These are phyloP conservation scores for Paramormyrops kingsleyae DNA, from an alignment of 2,113 vertebrate species.

Conservation along the genomic window DNA sequence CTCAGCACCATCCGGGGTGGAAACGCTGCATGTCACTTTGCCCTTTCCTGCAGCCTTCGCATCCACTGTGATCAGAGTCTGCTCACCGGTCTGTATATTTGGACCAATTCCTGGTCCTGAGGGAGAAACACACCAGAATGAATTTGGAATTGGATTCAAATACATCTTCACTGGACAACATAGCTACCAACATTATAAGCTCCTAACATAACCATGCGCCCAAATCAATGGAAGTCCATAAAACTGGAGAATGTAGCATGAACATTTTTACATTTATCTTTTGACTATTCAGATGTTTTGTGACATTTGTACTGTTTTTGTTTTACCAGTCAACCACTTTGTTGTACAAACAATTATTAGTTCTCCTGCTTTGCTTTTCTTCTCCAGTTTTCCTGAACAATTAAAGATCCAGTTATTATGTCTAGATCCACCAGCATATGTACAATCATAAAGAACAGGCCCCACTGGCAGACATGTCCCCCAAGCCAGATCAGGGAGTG, in stretches of 20 bases:
- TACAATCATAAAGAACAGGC: conserved; percentile 16
- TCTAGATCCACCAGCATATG: conserved; percentile 22
- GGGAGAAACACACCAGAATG: not conserved
- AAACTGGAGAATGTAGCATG: not conserved
- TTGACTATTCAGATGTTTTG: not conserved
- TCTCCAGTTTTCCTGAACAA: conserved; percentile 17
- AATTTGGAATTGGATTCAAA: not conserved
- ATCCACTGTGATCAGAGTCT: conserved; percentile 70
- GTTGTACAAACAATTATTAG: not conserved
- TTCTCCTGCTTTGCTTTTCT: not conserved
- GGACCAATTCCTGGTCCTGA: conserved; percentile 72
- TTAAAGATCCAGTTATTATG: conserved; percentile 15
- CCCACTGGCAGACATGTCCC: conserved; percentile 42
- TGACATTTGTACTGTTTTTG: not conserved
- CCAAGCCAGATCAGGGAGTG: conserved; percentile 54
- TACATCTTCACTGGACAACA: not conserved
- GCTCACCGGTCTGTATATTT: conserved; percentile 68
- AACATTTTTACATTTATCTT: not conserved
- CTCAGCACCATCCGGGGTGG: conserved; percentile 69
- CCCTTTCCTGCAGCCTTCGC: conserved; percentile 75
- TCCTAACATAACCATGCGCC: not conserved
- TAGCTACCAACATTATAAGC: not conserved
- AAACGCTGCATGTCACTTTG: conserved; percentile 71
- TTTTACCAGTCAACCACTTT: not conserved
- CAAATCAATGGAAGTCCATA: not conserved